Percentiles rank a stretch among this genome's conserved stretches.
Conservation (phyloP, 2,888 invertebrate genomes). For the Tiphia femorata region DNA sequence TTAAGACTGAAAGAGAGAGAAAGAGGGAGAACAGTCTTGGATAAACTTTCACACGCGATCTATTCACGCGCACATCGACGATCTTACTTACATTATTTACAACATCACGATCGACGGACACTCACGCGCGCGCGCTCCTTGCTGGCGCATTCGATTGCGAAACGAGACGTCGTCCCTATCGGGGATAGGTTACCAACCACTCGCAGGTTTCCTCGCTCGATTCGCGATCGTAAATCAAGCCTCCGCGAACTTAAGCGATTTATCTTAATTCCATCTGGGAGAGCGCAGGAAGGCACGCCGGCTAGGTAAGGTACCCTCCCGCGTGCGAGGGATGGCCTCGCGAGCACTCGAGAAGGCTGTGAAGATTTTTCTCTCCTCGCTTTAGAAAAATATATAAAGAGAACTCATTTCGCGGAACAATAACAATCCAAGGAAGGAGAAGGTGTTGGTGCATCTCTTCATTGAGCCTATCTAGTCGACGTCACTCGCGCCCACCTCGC, state of each 20-base stretch:
- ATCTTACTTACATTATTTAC: no score
- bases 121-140: constrained; percentile 8
- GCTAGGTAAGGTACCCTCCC: no score
- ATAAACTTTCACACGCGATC: no score
- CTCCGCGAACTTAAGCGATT: constrained; percentile 40
- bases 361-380: background rate
- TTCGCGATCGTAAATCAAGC: constrained; percentile 47
- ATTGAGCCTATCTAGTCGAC: background rate
- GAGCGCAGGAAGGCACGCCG: constrained; percentile 15
- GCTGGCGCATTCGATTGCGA: constrained; percentile 16
- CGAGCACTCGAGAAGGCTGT: no score
- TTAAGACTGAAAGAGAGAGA: background rate
- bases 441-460: background rate
- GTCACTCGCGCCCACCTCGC: no score
- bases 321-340: no score
- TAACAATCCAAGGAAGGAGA: no score
- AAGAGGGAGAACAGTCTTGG: no score
- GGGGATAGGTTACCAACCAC: background rate
- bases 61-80: no score
- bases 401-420: no score
- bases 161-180: constrained; percentile 12
- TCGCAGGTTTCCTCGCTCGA: background rate
- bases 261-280: constrained; percentile 55
- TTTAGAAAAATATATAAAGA: no score
- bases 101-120: no score